Evolutionary conservation across 30 jellyfish, hydroid and myxozoan genomes (phyloP).

Genomic region (Aurelia aurita complex sp. Pacific): DNA sequence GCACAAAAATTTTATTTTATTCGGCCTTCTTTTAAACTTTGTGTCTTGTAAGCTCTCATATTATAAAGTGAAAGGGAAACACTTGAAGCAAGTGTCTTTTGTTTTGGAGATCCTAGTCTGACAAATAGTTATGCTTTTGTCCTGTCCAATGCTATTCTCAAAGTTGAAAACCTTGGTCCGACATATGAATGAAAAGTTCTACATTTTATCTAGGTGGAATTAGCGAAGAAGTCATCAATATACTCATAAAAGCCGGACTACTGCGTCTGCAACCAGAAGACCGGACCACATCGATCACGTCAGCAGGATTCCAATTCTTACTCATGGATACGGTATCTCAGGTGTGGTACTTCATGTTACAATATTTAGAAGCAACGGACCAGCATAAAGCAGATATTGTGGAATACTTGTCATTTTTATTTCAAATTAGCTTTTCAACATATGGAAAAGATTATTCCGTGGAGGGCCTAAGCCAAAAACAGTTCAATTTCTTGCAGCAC

Average conservation of each 20-base stretch:
- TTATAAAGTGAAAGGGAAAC: too few species aligned
- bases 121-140: too few species aligned
- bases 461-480: slow-evolving; percentile 78
- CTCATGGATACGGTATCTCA: slow-evolving; percentile 93
- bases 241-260: slow-evolving; percentile 82
- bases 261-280: slow-evolving; percentile 77
- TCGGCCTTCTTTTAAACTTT: too few species aligned
- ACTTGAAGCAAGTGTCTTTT: too few species aligned
- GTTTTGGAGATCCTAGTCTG: too few species aligned
- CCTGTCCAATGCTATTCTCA: too few species aligned
- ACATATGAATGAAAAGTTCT: background rate
- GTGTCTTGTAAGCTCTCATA: too few species aligned
- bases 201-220: slow-evolving; percentile 70
- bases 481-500: slow-evolving; percentile 81
- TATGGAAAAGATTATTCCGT: slow-evolving; percentile 94
- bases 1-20: too few species aligned
- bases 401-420: slow-evolving; percentile 84
- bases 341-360: slow-evolving; percentile 97
- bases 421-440: slow-evolving; percentile 91
- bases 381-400: slow-evolving; percentile 63
- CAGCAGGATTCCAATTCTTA: slow-evolving; percentile 97
- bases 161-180: too few species aligned
- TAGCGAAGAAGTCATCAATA: slow-evolving; percentile 87
- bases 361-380: slow-evolving; percentile 83
- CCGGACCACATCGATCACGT: slow-evolving; percentile 93